These are phyloP conservation scores for Glomeris maerens DNA, from an alignment of 1,140 invertebrate species.

Conservation along the genomic window DNA sequence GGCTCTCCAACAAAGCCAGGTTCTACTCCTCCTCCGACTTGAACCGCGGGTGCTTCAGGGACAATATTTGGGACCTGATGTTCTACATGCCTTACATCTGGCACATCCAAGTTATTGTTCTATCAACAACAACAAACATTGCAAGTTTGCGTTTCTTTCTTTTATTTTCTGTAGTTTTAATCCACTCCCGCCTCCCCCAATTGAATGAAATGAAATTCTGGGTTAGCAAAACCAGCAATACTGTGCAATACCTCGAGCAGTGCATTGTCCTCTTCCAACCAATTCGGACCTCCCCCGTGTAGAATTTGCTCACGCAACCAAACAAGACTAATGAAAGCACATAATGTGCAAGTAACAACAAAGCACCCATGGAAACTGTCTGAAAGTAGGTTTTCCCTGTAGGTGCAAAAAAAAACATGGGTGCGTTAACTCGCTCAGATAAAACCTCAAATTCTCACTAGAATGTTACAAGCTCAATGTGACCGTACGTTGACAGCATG, in stretches of 20 bases:
- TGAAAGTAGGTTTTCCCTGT: conserved; percentile 68
- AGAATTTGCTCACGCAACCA: conserved; percentile 97
- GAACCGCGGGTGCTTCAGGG: conserved; percentile 21
- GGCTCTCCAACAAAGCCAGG: conserved; percentile 12
- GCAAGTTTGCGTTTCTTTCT: too few relatives aligned
- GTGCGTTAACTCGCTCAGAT: neutral
- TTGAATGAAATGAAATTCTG: too few relatives aligned
- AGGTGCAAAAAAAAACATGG: conserved; percentile 19
- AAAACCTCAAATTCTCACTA: neutral
- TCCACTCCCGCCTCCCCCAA: too few relatives aligned
- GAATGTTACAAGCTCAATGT: conserved; percentile 4
- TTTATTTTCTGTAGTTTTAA: too few relatives aligned
- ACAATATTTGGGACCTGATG: conserved; percentile 17
- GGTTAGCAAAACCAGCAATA: too few relatives aligned
- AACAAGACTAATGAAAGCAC: conserved; percentile 90
- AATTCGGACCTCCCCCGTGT: conserved; percentile 89
- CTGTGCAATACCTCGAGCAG: conserved; percentile 15
- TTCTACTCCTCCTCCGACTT: neutral
- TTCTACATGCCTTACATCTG: too few relatives aligned
- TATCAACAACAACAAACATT: too few relatives aligned
- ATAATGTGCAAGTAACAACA: conserved; percentile 89
- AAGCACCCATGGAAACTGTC: conserved; percentile 94
- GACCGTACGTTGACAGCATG: conserved; percentile 60
- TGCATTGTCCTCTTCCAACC: conserved; percentile 60
- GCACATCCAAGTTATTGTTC: too few relatives aligned